Percentiles rank a stretch among this genome's conserved stretches.
Conservation (phyloP, 2,888 invertebrate species). For the Phyllotreta cruciferae region DNA sequence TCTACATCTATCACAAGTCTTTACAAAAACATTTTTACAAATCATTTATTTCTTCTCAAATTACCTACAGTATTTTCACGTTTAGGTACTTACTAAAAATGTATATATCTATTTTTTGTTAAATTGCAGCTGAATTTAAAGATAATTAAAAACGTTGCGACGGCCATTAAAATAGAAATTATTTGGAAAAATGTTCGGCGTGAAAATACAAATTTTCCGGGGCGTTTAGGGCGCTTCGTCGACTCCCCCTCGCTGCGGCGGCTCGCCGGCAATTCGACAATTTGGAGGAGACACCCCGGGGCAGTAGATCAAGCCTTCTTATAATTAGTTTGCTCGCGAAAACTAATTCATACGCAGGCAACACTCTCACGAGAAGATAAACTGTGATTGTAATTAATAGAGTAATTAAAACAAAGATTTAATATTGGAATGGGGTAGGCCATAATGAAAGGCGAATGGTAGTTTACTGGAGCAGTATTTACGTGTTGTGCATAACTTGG, state of each 20-base stretch:
- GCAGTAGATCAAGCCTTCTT: conserved; percentile 30
- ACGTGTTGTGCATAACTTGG: conserved; percentile 62
- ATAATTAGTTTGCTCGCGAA: conserved; percentile 53
- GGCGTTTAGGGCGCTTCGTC: neutral
- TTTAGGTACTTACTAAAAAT: too few relatives aligned
- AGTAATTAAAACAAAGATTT: conserved; percentile 60
- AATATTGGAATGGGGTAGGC: conserved; percentile 55
- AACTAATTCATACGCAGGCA: conserved; percentile 52
- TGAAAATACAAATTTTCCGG: conserved; percentile 8
- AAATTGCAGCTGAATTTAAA: too few relatives aligned
- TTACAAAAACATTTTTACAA: too few relatives aligned
- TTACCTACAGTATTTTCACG: too few relatives aligned
- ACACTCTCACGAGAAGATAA: conserved; percentile 49
- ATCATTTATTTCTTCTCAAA: too few relatives aligned
- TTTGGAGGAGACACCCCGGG: conserved; percentile 17
- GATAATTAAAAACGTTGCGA: too few relatives aligned
- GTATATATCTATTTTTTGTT: too few relatives aligned
- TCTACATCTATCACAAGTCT: too few relatives aligned
- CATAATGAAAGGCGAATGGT: conserved; percentile 60
- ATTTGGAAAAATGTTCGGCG: too few relatives aligned
- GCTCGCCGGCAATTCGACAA: conserved; percentile 9
- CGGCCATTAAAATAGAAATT: too few relatives aligned
- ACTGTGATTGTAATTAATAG: conserved; percentile 58
- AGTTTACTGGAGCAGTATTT: conserved; percentile 58
- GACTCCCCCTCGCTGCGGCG: conserved; percentile 3